phyloP scores from a whole-genome alignment of 2,113 vertebrate species.

The Brachirus orientalis region DNA sequence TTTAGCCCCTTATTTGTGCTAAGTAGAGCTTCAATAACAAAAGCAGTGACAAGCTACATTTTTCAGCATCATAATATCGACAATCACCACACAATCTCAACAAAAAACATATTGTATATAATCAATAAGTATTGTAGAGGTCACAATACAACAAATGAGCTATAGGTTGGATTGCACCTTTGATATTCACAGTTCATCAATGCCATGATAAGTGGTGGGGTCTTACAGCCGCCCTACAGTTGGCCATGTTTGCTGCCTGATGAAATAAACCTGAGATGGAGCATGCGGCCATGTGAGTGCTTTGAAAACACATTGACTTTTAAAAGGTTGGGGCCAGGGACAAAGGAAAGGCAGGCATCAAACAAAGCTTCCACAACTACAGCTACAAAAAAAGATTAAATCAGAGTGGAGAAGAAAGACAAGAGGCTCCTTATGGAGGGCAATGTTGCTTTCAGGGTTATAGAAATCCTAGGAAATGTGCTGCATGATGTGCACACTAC shows the following conservation, averaged over 20 bases:
- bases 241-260: constrained; percentile 2
- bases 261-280: constrained; percentile 27
- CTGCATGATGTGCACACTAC: no score
- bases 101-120: neutral
- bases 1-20: no score
- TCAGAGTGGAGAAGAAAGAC: constrained; percentile 22
- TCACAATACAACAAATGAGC: neutral
- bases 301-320: constrained; percentile 37
- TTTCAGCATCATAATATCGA: no score
- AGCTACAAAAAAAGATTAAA: constrained; percentile 34
- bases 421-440: neutral
- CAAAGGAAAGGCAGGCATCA: constrained; percentile 15
- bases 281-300: constrained; percentile 12
- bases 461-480: constrained; percentile 1
- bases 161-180: neutral
- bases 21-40: no score
- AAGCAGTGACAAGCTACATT: no score
- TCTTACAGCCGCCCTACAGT: neutral
- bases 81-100: neutral
- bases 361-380: constrained; percentile 4
- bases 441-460: neutral
- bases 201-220: neutral
- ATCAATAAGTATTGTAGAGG: neutral
- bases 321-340: constrained; percentile 11
- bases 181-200: neutral